Evolutionary conservation across 2,113 vertebrate genomes (phyloP), one percentile per base, ranked within the genome.

Genomic region (Nothocercus nigrocapillus): DNA sequence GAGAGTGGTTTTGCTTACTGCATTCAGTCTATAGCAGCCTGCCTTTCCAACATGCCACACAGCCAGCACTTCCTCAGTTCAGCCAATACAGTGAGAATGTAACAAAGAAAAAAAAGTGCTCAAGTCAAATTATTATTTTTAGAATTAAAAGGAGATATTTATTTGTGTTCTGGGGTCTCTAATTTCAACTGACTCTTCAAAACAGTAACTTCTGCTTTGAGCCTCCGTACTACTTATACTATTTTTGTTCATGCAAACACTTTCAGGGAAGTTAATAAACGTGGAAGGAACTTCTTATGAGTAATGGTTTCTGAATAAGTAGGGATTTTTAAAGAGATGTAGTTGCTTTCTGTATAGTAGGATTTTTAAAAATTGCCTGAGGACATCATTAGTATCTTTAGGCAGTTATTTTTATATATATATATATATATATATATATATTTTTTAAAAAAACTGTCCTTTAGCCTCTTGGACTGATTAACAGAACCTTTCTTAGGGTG

Each of bases 401-500:
- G 49, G 16, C 42, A 59, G 54, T 8, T 80, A 11, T 7, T 38
- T 53, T 32, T 56, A 34, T 13, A n/a, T 69, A 51, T 44, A 44
- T 44, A 47, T 47, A 20, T 47, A 9, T 47, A 47, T 47, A 47
- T 47, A 47, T 47, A 20, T 47, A 42, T 42, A 11, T 69, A 56
- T 38, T 7, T 2, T 3, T n/a, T n/a, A n/a, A 36, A 36, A 47
- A 76, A 59, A 58, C 28, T 73, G 53, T 42, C 54, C 61, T 70
- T 94, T 62, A 72, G 32, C 81, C 32, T 94, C 75, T 70, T 77
- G 76, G 45, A 83, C 62, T 95, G 78, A 94, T 93, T 81, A 88
- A 83, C 83, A 56, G 59, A 92, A 88, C 72, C 67, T 89, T 89
- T 83, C 72, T 93, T 85, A 7, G 62, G 88, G 63, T 51, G 63